These are phyloP conservation scores for Eleutherodactylus coqui DNA, from an alignment of 2,797 vertebrate genomes.

Conservation along the genomic window DNA sequence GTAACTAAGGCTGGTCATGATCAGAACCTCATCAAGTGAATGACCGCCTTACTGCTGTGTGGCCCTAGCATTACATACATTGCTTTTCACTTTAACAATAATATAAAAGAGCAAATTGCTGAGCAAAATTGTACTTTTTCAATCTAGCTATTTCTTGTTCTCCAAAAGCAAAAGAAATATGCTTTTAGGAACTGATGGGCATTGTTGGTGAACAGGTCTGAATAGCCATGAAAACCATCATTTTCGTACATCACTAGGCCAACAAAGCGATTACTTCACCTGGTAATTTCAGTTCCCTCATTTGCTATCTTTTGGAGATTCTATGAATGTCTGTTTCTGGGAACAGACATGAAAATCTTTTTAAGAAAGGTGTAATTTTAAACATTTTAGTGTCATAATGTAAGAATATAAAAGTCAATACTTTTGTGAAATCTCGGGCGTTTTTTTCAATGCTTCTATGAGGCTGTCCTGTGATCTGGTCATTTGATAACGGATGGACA, in stretches of 20 bases:
- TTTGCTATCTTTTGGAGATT: conserved; percentile 11
- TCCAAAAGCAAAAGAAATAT: background rate
- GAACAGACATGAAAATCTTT: conserved; percentile 65
- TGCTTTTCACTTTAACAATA: conserved; percentile 4
- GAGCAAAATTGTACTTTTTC: conserved; percentile 41
- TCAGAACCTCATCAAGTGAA: background rate
- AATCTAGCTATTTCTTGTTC: conserved; percentile 4
- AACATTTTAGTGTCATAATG: conserved; percentile 75
- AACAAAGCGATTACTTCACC: conserved; percentile 44
- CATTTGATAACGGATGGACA: background rate
- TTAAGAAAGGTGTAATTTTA: conserved; percentile 71
- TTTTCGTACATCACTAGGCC: conserved; percentile 37
- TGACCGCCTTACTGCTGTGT: background rate
- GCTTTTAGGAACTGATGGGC: conserved; percentile 39
- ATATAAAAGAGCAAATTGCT: conserved; percentile 16
- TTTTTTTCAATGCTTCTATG: conserved; percentile 65
- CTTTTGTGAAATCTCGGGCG: conserved; percentile 64
- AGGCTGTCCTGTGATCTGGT: conserved; percentile 40
- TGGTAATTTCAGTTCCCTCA: conserved; percentile 20
- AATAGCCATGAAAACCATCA: conserved; percentile 47
- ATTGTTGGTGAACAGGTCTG: conserved; percentile 30
- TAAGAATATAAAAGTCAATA: conserved; percentile 72
- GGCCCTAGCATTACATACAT: background rate
- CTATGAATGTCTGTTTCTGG: background rate
- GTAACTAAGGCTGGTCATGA: too few relatives aligned